Evolutionary conservation across 1,140 invertebrate genomes (phyloP), one percentile per base, ranked within the genome.

Genomic region (Diorhabda sublineata): DNA sequence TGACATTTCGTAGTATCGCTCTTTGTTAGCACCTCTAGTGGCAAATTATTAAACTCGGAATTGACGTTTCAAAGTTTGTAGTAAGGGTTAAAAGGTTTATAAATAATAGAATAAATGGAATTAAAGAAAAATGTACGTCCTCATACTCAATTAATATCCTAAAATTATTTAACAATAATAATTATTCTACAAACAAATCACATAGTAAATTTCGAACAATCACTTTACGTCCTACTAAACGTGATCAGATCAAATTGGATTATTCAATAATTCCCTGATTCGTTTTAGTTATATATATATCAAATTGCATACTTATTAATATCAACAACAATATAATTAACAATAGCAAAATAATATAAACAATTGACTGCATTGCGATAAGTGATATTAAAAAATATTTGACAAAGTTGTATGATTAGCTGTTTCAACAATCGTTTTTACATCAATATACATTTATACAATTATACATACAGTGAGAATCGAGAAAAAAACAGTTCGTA

Each of bases 271-370:
- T 60, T 60, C 11, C 42, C 42, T 60, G 59, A 60, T 42, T 60
- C 11, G 42, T 60, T 60, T 41, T 6, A 60, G 26, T 41, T 41
- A 60, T 42, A 26, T 41, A 60, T 41, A 26, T 41, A 60, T 41
- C 59, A 60, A 60, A 60, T 60, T 41, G 42, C 42, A 60, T 60
- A 60, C 59, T 7, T 42, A 60, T 7, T 60, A 60, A 60, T 42
- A 60, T 60, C 42, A 26, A 60, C 11, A 42, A 42, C 42, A 60
- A 60, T 52, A 52, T 52, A 52, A 6, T 52, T 52, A 52, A 52
- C 47, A 52, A 52, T 52, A 52, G 47, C 47, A n/a, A 52, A 52
- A 52, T 52, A 52, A 52, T 6, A 52, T n/a, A 52, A 52, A 52
- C 47, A 52, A 52, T 52, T 52, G 47, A 52, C 47, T 4, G 47